Evolutionary conservation across 2,888 invertebrate species (phyloP), one percentile per base, ranked within the genome.

Genomic region (Embidobia sp.): DNA sequence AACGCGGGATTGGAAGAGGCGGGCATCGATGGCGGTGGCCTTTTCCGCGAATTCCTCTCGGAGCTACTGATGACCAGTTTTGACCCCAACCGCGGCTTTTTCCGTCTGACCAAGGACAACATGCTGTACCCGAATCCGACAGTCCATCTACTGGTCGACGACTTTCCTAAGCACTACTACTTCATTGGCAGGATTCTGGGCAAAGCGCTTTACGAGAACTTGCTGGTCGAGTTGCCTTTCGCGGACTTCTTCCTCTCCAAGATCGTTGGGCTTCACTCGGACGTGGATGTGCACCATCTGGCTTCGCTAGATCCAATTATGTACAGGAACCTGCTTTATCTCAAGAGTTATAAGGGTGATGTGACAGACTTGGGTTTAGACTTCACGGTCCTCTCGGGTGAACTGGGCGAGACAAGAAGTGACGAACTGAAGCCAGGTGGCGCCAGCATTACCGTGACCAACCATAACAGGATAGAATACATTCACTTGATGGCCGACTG

Each of bases 1-100:
- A 94, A 94, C 66, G 95, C 95, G 0, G 99, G 98, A 0, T 91
- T 97, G 8, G 96, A 97, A 83, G 99, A 99, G 89, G 97, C 97
- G 0, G 99, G 99, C 0, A 96, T 99, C 1, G 99, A 99, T 88
- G 99, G 99, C 1, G 99, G 99, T 1, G 99, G 99, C 0, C 93
- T 99, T 8, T 98, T 98, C 87, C 92, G 98, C 44, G 99, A 99
- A 89, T 99, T 99, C 88, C 91, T 99, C 1, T 95, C 96, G 0
- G 98, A 98, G 89, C 91, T 99, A 6, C 92, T 99, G 19, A 97
- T 97, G 92, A 97, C 98, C 0, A 96, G 96, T 0, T 98, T 98
- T 87, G 98, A 99, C 91, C 98, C 99, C 0, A 98, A 98, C 89
- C 92, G 98, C 59, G 99, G 99, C 0, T 95, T 99, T 87, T 98